These are phyloP conservation scores for Atta cephalotes DNA, from an alignment of 1,140 invertebrate genomes.

Conservation along the genomic window DNA sequence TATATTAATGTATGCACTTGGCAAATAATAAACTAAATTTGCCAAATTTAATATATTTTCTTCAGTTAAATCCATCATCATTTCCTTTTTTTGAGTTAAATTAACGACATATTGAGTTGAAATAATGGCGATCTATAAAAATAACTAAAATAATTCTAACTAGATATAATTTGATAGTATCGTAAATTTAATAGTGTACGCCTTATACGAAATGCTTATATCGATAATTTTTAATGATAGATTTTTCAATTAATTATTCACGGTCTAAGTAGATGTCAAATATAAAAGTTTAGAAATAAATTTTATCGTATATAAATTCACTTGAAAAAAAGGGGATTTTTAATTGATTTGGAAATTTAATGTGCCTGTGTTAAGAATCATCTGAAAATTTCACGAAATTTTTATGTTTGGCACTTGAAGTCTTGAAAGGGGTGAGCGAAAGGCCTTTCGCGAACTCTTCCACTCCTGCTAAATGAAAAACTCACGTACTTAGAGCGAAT, in stretches of 20 bases:
- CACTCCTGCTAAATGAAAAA: conserved; percentile 25
- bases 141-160: no score
- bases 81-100: no score
- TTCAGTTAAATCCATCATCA: no score
- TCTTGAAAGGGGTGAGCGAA: neutral
- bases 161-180: no score
- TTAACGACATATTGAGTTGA: no score
- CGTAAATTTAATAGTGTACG: no score
- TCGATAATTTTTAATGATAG: neutral
- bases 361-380: neutral
- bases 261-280: neutral
- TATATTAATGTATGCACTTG: no score
- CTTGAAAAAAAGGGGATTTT: neutral
- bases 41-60: no score
- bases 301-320: neutral
- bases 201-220: no score
- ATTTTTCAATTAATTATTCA: neutral
- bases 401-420: neutral
- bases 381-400: neutral
- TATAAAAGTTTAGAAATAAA: conserved; percentile 3
- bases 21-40: no score
- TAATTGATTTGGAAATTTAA: conserved; percentile 21
- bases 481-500: conserved; percentile 15
- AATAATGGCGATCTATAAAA: no score
- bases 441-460: neutral